Evolutionary conservation across 2,888 invertebrate species (phyloP), one percentile per base, ranked within the genome.

Genomic region (Sycophila texana): DNA sequence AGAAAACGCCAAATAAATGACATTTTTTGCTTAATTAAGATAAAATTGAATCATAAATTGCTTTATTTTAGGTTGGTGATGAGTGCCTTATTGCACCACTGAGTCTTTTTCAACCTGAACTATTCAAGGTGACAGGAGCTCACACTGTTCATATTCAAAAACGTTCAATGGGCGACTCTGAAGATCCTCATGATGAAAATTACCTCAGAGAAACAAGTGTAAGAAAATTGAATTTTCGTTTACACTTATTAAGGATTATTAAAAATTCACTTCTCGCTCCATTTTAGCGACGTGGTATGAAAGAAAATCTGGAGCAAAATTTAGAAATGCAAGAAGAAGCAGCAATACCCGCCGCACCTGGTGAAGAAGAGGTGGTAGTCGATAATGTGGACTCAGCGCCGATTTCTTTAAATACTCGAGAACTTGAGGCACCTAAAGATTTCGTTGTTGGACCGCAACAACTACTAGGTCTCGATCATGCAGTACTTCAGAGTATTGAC

Each of bases 141-240:
- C 96, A 97, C 88, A 91, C 92, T 47, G 94, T 95, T 1, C 94
- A 95, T 84, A 94, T 94, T 14, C 96, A 96, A 86, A 94, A 93
- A 83, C 90, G 93, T 61, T 93, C 92, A 57, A 91, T 92, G 68
- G 95, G 97, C 3, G 97, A 98, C 87, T 95, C 97, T 0, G 97
- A 97, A 90, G 98, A 98, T 91, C 97, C 97, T 2, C 97, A 97
- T 88, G 98, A 98, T 92, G 97, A 97, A 16, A 96, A 96, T 87
- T 98, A 97, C 88, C 91, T 98, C 14, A 92, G 96, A 82, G 98
- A 98, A 91, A 98, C 97, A 0, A 95, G 97, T 83, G 94, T 94
- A 88, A 89, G 91, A 84, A 72, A 71, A 57, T 61, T 51, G 18
- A 53, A 74, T 63, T 30, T 67, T 55, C 66, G 4, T 63, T 65